A percentile compares a stretch with the other conserved stretches of the same genome.
These are phyloP conservation scores for Tautogolabrus adspersus DNA, from an alignment of 2,113 vertebrate genomes.

Conservation along the genomic window DNA sequence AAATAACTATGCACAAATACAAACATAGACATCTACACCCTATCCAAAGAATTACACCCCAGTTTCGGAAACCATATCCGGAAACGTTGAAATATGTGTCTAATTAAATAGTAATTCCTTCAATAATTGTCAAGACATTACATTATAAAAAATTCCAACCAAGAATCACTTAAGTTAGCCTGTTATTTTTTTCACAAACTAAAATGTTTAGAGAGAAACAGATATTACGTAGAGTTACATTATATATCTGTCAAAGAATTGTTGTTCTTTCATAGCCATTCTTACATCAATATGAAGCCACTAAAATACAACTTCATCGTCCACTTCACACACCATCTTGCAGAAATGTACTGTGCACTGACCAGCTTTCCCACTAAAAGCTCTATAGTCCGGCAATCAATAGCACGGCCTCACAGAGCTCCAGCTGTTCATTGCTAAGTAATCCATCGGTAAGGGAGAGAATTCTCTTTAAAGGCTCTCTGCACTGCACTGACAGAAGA, in stretches of 20 bases:
- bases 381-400: slow-evolving; percentile 65
- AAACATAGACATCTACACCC: too few species aligned
- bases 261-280: slow-evolving; percentile 14
- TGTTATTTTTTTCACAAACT: background rate
- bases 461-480: slow-evolving; percentile 57
- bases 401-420: slow-evolving; percentile 44
- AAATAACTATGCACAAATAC: too few species aligned
- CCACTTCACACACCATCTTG: slow-evolving; percentile 11
- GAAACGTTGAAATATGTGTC: too few species aligned
- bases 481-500: slow-evolving; percentile 63
- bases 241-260: slow-evolving; percentile 5
- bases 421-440: slow-evolving; percentile 62
- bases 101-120: background rate
- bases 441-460: slow-evolving; percentile 64
- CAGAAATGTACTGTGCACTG: slow-evolving; percentile 28
- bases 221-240: background rate
- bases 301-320: slow-evolving; percentile 11
- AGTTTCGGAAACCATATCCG: too few species aligned
- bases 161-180: background rate
- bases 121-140: background rate
- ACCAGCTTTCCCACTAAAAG: slow-evolving; percentile 49
- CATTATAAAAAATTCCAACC: background rate
- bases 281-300: slow-evolving; percentile 1
- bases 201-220: background rate
- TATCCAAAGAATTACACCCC: too few species aligned